Base-by-base conservation (phyloP, 2,113 vertebrate genomes). In the Bubo bubo region DNA sequence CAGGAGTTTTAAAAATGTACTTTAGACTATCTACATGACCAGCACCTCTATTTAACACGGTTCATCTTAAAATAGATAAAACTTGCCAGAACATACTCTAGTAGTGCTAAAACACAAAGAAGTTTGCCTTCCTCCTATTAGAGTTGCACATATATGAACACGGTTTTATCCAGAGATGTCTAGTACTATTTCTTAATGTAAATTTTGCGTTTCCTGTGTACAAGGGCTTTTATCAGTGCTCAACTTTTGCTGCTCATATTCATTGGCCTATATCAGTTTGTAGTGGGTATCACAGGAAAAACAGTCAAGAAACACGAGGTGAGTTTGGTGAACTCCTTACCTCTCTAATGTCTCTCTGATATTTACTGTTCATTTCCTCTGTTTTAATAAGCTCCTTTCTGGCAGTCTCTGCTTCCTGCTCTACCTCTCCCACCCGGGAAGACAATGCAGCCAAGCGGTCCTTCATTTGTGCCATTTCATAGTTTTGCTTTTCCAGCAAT, bases 391-490 rank as follows among this genome's bases (percentile, higher is more conserved):
- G 99, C 84, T 99, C 99, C 93, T 99, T 99, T 84, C 99, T 99
- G 13, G 99, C 99, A 1, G 99, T 99, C 96, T 99, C 99, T 95
- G 99, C 99, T 98, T 99, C 99, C 97, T 99, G 99, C 93, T 99
- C 99, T 92, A 99, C 99, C 95, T 99, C 99, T 41, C 99, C 99
- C 35, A 99, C 99, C 7, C 99, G 98, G 26, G 99, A 99, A 59
- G 99, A 99, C 63, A 99, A 98, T 2, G 99, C 98, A 83, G 99
- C 98, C 98, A 99, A 98, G 79, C 99, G 99, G 73, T 99, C 99
- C 98, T 99, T 99, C 99, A 99, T 99, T 98, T 99, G 99, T 66
- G 98, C 99, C 99, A 99, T 99, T 98, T 99, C 99, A 87, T 99
- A 99, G 98, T 99, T 99, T 96, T 99, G 99, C 92, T 99, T 99